phyloP scores from a whole-genome alignment of 2,797 vertebrate species.

The Melanogrammus aeglefinus region DNA sequence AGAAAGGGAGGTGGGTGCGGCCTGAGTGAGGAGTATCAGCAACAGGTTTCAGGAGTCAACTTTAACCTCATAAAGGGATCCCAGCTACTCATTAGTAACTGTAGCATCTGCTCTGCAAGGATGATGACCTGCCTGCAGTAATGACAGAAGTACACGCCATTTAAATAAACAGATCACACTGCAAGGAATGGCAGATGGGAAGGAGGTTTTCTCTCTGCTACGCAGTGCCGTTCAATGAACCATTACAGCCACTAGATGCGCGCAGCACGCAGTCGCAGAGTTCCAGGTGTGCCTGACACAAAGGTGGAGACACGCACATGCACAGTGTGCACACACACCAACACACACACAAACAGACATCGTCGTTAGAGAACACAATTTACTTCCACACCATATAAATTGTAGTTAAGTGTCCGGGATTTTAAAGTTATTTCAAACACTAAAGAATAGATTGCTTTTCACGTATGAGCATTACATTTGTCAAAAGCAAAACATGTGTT shows the following conservation, averaged over 20 bases:
- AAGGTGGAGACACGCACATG: too few species aligned
- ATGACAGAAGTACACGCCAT: constrained; percentile 73
- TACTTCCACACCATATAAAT: neutral
- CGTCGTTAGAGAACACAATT: neutral
- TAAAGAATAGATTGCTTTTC: neutral
- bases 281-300: neutral
- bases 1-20: constrained; percentile 42
- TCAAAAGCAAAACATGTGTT: constrained; percentile 11
- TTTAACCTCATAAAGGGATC: constrained; percentile 79
- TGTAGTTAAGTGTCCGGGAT: neutral
- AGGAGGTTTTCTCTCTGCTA: too few species aligned
- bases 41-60: constrained; percentile 67
- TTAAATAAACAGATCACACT: constrained; percentile 70
- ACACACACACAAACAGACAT: neutral
- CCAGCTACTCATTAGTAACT: constrained; percentile 78
- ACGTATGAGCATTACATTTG: constrained; percentile 11
- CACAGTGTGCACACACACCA: too few species aligned
- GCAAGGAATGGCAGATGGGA: constrained; percentile 54
- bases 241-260: too few species aligned
- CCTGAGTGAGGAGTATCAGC: constrained; percentile 38
- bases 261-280: neutral
- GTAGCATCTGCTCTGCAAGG: constrained; percentile 76
- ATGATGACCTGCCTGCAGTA: constrained; percentile 67
- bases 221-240: too few species aligned
- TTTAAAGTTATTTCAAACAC: neutral